phyloP scores from a whole-genome alignment of 2,888 invertebrate genomes.

The Meliscaeva auricollis region DNA sequence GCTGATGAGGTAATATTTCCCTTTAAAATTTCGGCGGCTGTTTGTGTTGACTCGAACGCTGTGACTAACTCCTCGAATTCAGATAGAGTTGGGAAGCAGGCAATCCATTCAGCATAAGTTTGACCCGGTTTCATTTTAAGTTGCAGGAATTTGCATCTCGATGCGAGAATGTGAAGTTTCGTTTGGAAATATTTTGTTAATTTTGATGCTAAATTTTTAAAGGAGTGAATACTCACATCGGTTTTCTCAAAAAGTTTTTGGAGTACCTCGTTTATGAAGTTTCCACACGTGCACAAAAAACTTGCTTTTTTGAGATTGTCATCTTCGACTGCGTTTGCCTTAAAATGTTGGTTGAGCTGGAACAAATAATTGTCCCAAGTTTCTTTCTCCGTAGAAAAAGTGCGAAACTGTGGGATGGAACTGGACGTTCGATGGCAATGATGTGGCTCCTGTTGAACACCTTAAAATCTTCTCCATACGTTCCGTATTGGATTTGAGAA shows the following conservation, averaged over 20 bases:
- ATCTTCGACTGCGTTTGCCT: constrained; percentile 11
- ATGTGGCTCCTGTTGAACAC: neutral
- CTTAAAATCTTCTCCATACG: neutral
- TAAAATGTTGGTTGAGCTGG: constrained; percentile 24
- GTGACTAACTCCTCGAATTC: constrained; percentile 15
- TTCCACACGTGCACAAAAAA: constrained; percentile 10
- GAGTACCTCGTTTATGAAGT: constrained; percentile 5
- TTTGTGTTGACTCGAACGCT: constrained; percentile 26
- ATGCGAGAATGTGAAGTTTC: constrained; percentile 1
- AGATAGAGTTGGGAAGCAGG: constrained; percentile 13
- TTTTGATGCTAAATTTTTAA: neutral
- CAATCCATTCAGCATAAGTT: constrained; percentile 2
- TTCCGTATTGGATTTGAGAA: constrained; percentile 4
- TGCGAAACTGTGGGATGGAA: constrained; percentile 12
- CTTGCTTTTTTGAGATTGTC: constrained; percentile 12
- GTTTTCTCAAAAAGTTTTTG: neutral
- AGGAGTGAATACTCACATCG: neutral
- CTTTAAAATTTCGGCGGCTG: constrained; percentile 26
- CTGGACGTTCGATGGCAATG: neutral
- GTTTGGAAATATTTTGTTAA: neutral
- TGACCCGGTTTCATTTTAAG: neutral
- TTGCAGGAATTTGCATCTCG: constrained; percentile 20
- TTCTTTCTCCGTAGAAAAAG: constrained; percentile 2
- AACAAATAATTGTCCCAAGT: neutral
- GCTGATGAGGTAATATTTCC: neutral